Evolutionary conservation across 2,113 vertebrate species (phyloP), one percentile per base, ranked within the genome.

Genomic region (Dromas ardeola): DNA sequence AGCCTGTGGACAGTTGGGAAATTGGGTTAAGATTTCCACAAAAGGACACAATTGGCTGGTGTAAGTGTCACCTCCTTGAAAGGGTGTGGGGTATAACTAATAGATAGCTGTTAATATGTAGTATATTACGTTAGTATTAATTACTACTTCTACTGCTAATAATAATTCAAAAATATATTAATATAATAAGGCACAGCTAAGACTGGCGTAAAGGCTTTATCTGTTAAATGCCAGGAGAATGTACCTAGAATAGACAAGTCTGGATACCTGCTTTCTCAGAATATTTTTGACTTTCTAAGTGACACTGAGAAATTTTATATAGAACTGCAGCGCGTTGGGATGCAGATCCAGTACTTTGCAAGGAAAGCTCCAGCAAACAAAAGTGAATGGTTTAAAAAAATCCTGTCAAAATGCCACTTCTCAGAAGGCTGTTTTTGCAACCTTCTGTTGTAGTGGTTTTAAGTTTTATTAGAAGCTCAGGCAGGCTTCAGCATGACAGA

Each of bases 281-380:
- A 12, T 6, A 17, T 36, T 84, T 82, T 52, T 70, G 55, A 53
- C 58, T 43, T 9, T 11, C 13, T 45, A 55, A 90, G 45, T 3
- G 9, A 23, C 36, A 10, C 53, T 21, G 63, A 61, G 69, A 23
- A 43, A 17, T 62, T 38, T 14, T 21, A 1, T 11, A 7, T 11
- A 14, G 45, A 61, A 5, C 26, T 25, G 9, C 45, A 6, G 6
- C 1, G 5, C 0, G 3, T 16, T 45, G 29, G 63, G 83, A n/a
- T 87, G 49, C 61, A 42, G 55, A 66, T 49, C 86, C 74, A 16
- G 49, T 23, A 8, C 74, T 70, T 56, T 23, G 21, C 76, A 23
- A 78, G 67, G 58, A 53, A 62, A 77, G 67, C 61, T 86, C 69
- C 42, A 32, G 80, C 62, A 78, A 95, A 88, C 59, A 80, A 30